Evolutionary conservation across 2,113 vertebrate genomes (phyloP).

Genomic region (Equus quagga): DNA sequence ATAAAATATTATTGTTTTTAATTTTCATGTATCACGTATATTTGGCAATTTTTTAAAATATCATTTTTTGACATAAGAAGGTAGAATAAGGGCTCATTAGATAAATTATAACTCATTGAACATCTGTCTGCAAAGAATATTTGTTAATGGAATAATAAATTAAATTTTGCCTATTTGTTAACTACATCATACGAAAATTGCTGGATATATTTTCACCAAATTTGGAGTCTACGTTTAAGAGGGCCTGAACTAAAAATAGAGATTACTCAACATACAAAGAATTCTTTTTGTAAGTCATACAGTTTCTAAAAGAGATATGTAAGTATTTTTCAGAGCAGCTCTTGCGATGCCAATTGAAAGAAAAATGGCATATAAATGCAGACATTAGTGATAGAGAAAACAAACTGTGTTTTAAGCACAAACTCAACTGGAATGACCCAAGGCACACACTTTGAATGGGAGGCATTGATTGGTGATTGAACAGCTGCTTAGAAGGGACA

Average conservation of each 20-base stretch:
- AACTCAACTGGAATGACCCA: neutral
- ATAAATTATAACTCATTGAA: neutral
- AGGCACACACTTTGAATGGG: neutral
- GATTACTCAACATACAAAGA: neutral
- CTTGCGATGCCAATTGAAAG: neutral
- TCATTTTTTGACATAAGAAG: neutral
- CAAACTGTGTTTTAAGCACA: neutral
- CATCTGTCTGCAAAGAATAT: neutral
- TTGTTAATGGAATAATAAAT: neutral
- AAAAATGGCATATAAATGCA: neutral
- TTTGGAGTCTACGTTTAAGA: neutral
- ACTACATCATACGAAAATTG: neutral
- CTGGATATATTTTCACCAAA: neutral
- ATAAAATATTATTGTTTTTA: neutral
- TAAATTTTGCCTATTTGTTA: neutral
- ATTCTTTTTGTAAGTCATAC: neutral
- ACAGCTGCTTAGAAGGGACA: neutral
- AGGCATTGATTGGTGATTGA: neutral
- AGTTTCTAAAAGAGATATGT: neutral
- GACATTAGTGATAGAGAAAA: neutral
- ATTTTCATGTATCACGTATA: neutral
- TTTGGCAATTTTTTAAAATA: neutral
- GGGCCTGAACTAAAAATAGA: neutral
- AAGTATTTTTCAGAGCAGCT: constrained; percentile 3
- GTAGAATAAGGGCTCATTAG: neutral